A percentile compares a stretch with the other conserved stretches of the same genome.
These are phyloP conservation scores for Macroramphosus scolopax DNA, from an alignment of 2,797 vertebrate species.

Conservation along the genomic window DNA sequence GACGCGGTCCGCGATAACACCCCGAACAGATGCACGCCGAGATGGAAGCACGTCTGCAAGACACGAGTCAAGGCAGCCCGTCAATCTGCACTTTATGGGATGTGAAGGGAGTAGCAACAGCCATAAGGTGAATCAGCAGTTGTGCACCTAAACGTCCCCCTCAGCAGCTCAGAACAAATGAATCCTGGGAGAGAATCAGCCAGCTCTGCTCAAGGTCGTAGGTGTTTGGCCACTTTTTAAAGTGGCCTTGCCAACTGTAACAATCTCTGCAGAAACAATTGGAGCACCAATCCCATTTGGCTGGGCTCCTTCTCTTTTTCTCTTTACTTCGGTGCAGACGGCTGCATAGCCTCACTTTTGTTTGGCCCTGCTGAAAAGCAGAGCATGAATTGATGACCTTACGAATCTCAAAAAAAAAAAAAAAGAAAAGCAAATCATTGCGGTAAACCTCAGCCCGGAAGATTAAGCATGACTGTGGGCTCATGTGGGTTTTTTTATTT, in stretches of 20 bases:
- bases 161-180: constrained; percentile 39
- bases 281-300: constrained; percentile 68
- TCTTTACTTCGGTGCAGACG: constrained; percentile 35
- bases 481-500: constrained; percentile 42
- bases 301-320: constrained; percentile 34
- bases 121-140: constrained; percentile 56
- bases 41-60: constrained; percentile 45
- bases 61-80: constrained; percentile 37
- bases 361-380: constrained; percentile 57
- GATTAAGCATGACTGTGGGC: constrained; percentile 60
- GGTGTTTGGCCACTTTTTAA: constrained; percentile 53
- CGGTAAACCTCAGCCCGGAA: constrained; percentile 59
- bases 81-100: constrained; percentile 39
- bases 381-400: constrained; percentile 69
- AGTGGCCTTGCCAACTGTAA: constrained; percentile 61
- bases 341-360: constrained; percentile 47
- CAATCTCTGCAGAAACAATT: constrained; percentile 67
- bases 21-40: constrained; percentile 49
- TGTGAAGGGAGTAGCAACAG: constrained; percentile 30
- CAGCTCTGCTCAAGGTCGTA: constrained; percentile 65
- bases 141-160: constrained; percentile 44
- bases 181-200: constrained; percentile 45
- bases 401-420: constrained; percentile 71
- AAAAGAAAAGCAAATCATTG: no score
- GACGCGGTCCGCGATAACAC: constrained; percentile 44